A percentile compares a stretch with the other conserved stretches of the same genome.
These are phyloP conservation scores for Callinectes sapidus DNA, from an alignment of 2,888 invertebrate species.

Conservation along the genomic window DNA sequence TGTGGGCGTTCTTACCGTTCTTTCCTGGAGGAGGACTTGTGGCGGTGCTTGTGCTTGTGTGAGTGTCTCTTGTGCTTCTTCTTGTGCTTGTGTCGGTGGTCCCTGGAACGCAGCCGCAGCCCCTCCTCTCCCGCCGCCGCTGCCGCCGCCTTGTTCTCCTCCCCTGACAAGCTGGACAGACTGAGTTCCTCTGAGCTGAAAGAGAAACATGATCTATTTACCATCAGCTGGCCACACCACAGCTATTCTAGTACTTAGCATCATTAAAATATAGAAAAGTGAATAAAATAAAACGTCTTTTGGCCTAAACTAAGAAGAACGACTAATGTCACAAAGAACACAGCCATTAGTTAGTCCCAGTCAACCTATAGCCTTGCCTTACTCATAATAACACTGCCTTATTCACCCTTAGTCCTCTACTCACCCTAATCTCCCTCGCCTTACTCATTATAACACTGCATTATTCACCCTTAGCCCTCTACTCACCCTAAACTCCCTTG, in stretches of 20 bases:
- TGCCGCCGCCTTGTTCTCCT: conserved; percentile 42
- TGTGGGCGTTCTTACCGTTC: conserved; percentile 49
- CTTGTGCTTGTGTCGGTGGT: conserved; percentile 69
- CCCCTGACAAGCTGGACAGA: conserved; percentile 66
- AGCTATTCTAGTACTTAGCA: too few relatives aligned
- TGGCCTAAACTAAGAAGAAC: too few relatives aligned
- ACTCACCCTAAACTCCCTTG: too few relatives aligned
- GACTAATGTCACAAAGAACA: too few relatives aligned
- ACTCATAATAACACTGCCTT: too few relatives aligned
- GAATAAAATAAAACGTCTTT: too few relatives aligned
- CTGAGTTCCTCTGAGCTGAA: conserved; percentile 64
- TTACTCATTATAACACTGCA: too few relatives aligned
- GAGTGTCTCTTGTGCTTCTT: conserved; percentile 72
- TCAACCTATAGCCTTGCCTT: too few relatives aligned
- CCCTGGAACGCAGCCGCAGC: conserved; percentile 52
- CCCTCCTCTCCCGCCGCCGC: conserved; percentile 49
- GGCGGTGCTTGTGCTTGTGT: conserved; percentile 72
- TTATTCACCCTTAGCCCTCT: too few relatives aligned
- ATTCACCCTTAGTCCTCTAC: too few relatives aligned
- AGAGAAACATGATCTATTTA: background rate
- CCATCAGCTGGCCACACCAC: background rate
- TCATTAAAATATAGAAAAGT: background rate
- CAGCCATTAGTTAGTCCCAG: too few relatives aligned
- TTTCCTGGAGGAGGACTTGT: conserved; percentile 71
- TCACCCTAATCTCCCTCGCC: too few relatives aligned